Evolutionary conservation across 2,113 vertebrate species (phyloP).

Genomic region (Trematocara marginatum): DNA sequence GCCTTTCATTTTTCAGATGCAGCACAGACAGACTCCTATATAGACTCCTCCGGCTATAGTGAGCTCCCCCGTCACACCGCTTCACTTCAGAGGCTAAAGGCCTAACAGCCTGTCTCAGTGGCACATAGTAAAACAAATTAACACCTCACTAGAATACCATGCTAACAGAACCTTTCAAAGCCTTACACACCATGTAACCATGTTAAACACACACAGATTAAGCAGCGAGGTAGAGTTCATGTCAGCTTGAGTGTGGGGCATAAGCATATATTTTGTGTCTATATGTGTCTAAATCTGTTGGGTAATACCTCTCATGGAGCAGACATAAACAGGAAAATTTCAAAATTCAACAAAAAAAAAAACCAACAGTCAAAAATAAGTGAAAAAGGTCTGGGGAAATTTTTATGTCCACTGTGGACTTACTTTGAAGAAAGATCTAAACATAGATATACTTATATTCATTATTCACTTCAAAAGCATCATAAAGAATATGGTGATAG

Average conservation of each 20-base stretch:
- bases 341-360: rapidly evolving
- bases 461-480: background rate
- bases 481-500: background rate
- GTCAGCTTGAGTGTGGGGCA: background rate
- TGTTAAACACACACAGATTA: conserved; percentile 50
- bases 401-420: background rate
- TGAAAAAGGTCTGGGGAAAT: background rate
- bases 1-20: background rate
- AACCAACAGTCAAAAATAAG: background rate
- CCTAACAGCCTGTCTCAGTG: conserved; percentile 65
- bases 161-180: conserved; percentile 55
- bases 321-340: background rate
- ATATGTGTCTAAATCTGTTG: background rate
- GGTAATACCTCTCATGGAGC: too few relatives aligned
- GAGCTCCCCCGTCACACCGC: conserved; percentile 10
- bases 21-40: background rate
- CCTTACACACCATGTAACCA: conserved; percentile 32
- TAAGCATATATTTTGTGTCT: background rate
- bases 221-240: background rate
- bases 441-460: background rate
- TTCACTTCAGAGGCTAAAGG: conserved; percentile 50
- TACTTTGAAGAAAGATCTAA: background rate
- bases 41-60: background rate
- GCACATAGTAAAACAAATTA: conserved; percentile 75
- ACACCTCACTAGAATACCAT: conserved; percentile 63